These are phyloP conservation scores for Apodemia mormo DNA, from an alignment of 2,888 invertebrate species.

Conservation along the genomic window DNA sequence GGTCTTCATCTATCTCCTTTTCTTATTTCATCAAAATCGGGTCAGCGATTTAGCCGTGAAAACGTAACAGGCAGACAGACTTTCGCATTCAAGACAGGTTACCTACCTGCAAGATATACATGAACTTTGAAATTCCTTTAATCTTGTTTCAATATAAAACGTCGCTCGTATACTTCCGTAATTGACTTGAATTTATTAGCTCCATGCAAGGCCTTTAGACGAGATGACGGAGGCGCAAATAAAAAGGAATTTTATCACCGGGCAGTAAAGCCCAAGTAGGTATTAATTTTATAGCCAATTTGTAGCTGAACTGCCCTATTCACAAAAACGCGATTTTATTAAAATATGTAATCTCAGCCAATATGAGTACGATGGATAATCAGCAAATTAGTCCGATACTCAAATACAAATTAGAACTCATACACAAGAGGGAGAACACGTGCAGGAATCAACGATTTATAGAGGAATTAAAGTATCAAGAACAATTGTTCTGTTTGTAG, in stretches of 20 bases:
- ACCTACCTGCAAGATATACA: not conserved
- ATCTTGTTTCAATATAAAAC: constrained; percentile 30
- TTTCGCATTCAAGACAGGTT: no score
- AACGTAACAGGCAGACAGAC: no score
- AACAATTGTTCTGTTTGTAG: no score
- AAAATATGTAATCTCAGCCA: constrained; percentile 31
- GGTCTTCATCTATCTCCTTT: no score
- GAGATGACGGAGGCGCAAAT: constrained; percentile 42
- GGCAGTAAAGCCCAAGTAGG: constrained; percentile 54
- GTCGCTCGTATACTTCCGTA: constrained; percentile 36
- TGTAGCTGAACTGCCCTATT: constrained; percentile 38
- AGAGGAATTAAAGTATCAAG: no score
- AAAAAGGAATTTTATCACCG: constrained; percentile 55
- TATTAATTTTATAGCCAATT: constrained; percentile 52
- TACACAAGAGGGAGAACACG: no score
- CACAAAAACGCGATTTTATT: constrained; percentile 27
- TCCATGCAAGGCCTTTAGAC: constrained; percentile 41
- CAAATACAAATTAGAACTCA: no score
- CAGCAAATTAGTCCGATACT: no score
- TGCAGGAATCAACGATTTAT: no score
- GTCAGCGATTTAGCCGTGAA: no score
- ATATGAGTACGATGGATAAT: constrained; percentile 17
- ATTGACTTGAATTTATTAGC: constrained; percentile 51
- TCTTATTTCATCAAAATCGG: no score
- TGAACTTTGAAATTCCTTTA: constrained; percentile 16